Evolutionary conservation across 1,140 invertebrate species (phyloP), one percentile per base, ranked within the genome.

Genomic region (Nasonia vitripennis): DNA sequence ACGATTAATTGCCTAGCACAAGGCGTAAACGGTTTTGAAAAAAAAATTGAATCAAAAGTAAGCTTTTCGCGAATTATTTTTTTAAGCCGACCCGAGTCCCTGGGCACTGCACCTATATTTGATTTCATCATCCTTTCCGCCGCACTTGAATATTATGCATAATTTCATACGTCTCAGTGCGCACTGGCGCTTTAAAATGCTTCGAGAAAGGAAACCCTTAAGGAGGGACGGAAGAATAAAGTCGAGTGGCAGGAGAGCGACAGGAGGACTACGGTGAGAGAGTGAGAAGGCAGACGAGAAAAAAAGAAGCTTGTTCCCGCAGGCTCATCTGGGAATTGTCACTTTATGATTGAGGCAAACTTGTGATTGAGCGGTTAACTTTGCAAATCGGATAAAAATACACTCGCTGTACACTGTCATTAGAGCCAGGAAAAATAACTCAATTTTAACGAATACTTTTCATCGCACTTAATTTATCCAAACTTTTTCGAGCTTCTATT

Each of bases 141-240:
- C 27, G 27, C 27, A 27, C 27, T 85, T 75, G 87, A 89, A 89
- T 89, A 89, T 89, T 89, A 89, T 88, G 87, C 87, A 87, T 89
- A 88, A 89, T 88, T 89, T 88, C 86, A 87, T 86, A 86, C 87
- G 88, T 88, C 86, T 85, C 9, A 85, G 81, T 83, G 82, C 45
- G 45, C 86, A 78, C 78, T 55, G 75, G 74, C 79, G 74, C n/a
- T 51, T 62, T 34, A 31, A 73, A 41, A 70, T 67, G 55, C 77
- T 27, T 55, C 41, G 23, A 62, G 55, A 23, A 45, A 23, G 74
- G 37, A 78, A 71, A n/a, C 55, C 78, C 12, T 20, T 77, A 77
- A 48, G 41, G 41, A 77, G 74, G 74, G 74, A 48, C 37, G 34
- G n/a, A 77, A 77, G 31, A 77, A 77, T 77, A 34, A 77, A 41